Percentiles rank a stretch among this genome's conserved stretches.
Conservation (phyloP, 2,888 invertebrate species). For the Sesamia inferens region DNA sequence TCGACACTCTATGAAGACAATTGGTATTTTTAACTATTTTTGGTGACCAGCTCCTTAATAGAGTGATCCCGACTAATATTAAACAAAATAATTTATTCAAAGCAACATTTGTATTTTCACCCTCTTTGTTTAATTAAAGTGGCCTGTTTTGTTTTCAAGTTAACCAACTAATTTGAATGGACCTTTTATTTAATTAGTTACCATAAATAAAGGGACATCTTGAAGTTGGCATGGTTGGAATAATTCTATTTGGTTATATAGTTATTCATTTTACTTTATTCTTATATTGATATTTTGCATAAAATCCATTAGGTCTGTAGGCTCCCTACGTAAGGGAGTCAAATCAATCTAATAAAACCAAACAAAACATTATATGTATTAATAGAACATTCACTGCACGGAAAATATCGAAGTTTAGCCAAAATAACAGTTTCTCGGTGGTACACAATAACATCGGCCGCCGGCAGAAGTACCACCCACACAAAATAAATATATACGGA, state of each 20-base stretch:
- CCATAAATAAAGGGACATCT: slow-evolving; percentile 67
- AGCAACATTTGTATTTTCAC: slow-evolving; percentile 60
- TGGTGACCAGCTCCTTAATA: slow-evolving; percentile 35
- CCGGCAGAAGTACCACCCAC: no score
- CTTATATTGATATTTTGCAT: slow-evolving; percentile 2
- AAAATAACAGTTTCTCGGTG: no score
- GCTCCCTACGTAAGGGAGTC: no score
- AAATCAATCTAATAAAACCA: neutral
- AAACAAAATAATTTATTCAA: slow-evolving; percentile 62
- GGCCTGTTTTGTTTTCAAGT: slow-evolving; percentile 66
- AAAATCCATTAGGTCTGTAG: neutral
- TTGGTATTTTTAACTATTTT: slow-evolving; percentile 23
- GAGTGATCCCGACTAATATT: slow-evolving; percentile 22
- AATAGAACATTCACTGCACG: no score
- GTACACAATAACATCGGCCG: no score
- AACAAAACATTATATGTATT: neutral
- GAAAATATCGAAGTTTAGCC: no score
- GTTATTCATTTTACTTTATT: slow-evolving; percentile 16
- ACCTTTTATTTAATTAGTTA: slow-evolving; percentile 73
- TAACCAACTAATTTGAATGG: slow-evolving; percentile 71
- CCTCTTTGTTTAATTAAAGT: slow-evolving; percentile 62
- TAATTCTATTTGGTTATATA: slow-evolving; percentile 46
- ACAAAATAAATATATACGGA: no score
- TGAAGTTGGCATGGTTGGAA: slow-evolving; percentile 60
- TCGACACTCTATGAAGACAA: neutral